Percentiles rank a stretch among this genome's conserved stretches.
Conservation (phyloP, 2,113 vertebrate genomes). For the Dipodomys stephensi region DNA sequence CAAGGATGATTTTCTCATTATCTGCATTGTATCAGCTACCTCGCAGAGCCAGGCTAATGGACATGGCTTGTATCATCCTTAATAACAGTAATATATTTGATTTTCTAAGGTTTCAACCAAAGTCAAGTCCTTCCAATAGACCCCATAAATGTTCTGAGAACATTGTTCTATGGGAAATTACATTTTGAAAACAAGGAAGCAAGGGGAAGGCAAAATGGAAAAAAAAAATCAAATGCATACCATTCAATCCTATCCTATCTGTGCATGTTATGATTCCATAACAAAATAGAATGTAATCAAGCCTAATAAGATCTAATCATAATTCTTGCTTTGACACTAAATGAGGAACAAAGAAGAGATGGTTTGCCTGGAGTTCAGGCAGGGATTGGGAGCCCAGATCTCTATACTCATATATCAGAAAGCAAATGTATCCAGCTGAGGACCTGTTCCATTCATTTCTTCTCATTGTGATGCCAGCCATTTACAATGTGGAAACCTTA, state of each 20-base stretch:
- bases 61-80: not conserved
- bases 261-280: not conserved
- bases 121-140: not conserved
- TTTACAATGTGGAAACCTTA: not conserved
- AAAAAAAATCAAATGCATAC: not conserved
- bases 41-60: not conserved
- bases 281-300: not conserved
- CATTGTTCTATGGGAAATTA: not conserved
- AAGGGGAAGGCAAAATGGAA: not conserved
- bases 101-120: not conserved
- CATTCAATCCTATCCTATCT: not conserved
- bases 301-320: not conserved
- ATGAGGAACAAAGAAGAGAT: not conserved
- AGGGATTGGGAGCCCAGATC: not conserved
- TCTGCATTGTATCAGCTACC: not conserved
- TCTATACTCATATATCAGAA: not conserved
- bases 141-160: not conserved
- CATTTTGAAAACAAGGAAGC: not conserved
- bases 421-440: not conserved
- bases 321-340: not conserved
- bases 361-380: not conserved
- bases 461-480: not conserved
- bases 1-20: slow-evolving; percentile 78
- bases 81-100: not conserved
- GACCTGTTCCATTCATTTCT: not conserved